Evolutionary conservation across 1,140 invertebrate species (phyloP), one percentile per base, ranked within the genome.

Genomic region (Lepidurus arcticus): DNA sequence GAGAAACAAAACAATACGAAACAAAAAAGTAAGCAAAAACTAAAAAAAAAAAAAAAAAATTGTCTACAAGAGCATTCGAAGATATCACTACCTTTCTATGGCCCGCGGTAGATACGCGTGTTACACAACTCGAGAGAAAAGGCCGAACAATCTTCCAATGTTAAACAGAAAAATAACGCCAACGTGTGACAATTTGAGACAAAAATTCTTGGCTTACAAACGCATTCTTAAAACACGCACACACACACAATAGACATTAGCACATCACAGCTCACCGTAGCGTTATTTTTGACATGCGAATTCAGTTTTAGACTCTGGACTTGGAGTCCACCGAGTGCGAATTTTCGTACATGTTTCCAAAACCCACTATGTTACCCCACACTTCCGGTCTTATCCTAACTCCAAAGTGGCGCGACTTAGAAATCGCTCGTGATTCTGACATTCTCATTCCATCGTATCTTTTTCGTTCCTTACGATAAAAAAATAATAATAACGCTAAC

Each of bases 61-160:
- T 0, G 9, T 11, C 53, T 65, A 65, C 53, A n/a, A 65, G 53
- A 65, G 53, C 53, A 65, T 65, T 65, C 8, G 53, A 65, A 65
- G 53, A 65, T 65, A 65, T 65, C 53, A 65, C 53, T 65, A 65
- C 53, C 53, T 65, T 65, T 65, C 53, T 65, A 65, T 65, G 53
- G 53, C 53, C 53, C 53, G 53, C 53, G 53, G 53, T 65, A 65
- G 53, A 65, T 65, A 65, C 53, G 53, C 53, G 53, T 65, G 53
- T 65, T 65, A 65, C 53, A 65, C 53, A 65, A 65, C 53, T 65
- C 53, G 53, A 65, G 53, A 65, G 53, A 65, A 34, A 34, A 65
- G 53, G 53, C 53, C n/a, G 53, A 65, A 65, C n/a, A 21, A 65
- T 65, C 16, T 34, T 65, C 53, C 53, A 65, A 65, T 65, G 21